phyloP scores from a whole-genome alignment of 2,797 vertebrate species.

The Halcyon smyrnensis region DNA sequence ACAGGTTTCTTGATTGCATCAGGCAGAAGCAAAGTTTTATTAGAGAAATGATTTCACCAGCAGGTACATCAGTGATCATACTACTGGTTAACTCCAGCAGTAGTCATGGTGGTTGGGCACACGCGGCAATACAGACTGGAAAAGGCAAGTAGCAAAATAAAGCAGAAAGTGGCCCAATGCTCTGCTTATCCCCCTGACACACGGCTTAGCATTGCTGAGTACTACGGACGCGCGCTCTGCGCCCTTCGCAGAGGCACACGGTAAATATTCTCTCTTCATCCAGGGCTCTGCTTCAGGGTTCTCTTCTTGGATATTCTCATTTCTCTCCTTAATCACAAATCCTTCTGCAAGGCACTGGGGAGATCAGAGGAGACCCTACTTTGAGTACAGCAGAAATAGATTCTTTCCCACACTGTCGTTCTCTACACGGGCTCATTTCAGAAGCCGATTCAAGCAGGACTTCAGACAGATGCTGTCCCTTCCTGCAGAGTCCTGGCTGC shows the following conservation, averaged over 20 bases:
- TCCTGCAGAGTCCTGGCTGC: not conserved
- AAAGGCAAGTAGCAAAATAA: conserved; percentile 36
- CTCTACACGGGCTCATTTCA: not conserved
- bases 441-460: not conserved
- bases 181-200: conserved; percentile 15
- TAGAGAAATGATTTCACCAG: not conserved
- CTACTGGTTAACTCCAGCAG: not conserved
- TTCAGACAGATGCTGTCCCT: not conserved
- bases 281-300: conserved; percentile 2
- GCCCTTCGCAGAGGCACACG: not conserved
- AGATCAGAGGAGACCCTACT: conserved; percentile 11
- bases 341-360: conserved; percentile 66
- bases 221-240: not conserved
- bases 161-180: conserved; percentile 19
- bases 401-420: conserved; percentile 2
- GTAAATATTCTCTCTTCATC: conserved; percentile 4
- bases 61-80: not conserved
- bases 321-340: conserved; percentile 63
- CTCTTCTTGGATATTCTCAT: not conserved
- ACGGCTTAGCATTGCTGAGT: conserved; percentile 4
- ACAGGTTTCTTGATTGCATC: conserved; percentile 57
- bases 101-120: not conserved
- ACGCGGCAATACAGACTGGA: not conserved
- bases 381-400: not conserved
- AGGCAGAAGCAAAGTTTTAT: conserved; percentile 59